Conservation (phyloP, 2,888 invertebrate species). For the Caenorhabditis sp. region DNA sequence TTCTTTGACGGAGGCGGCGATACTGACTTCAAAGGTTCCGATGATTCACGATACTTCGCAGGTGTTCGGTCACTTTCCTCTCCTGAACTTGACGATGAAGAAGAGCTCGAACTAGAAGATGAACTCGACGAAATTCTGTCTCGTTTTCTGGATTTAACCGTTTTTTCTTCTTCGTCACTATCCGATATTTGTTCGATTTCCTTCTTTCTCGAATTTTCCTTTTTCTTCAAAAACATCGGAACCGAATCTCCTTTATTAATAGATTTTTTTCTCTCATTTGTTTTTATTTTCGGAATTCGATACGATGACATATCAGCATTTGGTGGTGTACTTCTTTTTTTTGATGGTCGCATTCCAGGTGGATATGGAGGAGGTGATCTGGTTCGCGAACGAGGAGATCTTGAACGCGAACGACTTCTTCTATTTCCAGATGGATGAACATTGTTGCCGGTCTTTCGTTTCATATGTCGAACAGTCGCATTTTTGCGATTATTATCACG, state of each 20-base stretch:
- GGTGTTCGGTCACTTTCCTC: constrained; percentile 5
- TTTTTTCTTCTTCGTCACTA: background rate
- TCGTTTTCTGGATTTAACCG: background rate
- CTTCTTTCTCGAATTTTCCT: background rate
- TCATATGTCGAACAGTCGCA: background rate
- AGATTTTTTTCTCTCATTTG: background rate
- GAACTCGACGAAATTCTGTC: constrained; percentile 4
- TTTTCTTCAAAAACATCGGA: constrained; percentile 1
- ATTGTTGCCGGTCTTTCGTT: background rate
- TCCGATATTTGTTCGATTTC: background rate
- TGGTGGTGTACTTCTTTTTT: background rate
- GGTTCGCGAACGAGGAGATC: constrained; percentile 11
- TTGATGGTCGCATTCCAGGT: constrained; percentile 11
- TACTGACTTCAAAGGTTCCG: background rate
- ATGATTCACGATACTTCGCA: constrained; percentile 22
- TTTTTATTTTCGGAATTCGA: constrained; percentile 16
- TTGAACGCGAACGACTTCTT: constrained; percentile 4
- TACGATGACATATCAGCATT: constrained; percentile 16
- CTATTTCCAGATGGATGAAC: background rate
- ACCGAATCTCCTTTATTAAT: background rate
- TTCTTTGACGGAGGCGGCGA: background rate
- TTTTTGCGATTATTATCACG: background rate
- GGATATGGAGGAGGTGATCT: constrained; percentile 37
- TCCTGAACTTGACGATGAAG: constrained; percentile 8
- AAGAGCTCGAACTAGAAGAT: constrained; percentile 10